Conservation (phyloP, 2,113 vertebrate genomes). For the Pogonocichla stellata region DNA sequence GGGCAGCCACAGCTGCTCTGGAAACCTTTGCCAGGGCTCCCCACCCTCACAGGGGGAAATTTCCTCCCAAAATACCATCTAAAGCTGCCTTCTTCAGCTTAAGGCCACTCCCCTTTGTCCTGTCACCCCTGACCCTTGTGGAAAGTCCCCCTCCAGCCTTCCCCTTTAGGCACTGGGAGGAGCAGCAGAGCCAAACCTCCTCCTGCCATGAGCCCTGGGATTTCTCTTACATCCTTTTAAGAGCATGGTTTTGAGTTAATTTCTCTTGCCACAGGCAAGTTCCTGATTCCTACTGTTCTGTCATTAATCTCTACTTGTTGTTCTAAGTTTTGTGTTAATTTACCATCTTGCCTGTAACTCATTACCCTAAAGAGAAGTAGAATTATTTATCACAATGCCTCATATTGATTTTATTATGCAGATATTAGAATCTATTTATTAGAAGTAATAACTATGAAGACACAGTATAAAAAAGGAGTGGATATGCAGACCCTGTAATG, state of each 20-base stretch:
- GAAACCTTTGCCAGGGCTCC: not conserved
- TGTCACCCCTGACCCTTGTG: not conserved
- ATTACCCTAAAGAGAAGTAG: not conserved
- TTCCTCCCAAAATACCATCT: not conserved
- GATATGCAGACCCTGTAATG: not conserved
- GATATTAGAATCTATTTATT: not conserved
- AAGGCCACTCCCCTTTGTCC: not conserved
- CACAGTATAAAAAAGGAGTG: not conserved
- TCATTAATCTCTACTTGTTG: not conserved
- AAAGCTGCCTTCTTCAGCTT: not conserved
- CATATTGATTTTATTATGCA: not conserved
- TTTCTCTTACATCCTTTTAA: not conserved
- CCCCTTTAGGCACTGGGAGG: not conserved
- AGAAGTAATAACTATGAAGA: not conserved
- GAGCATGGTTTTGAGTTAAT: not conserved
- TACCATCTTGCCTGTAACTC: not conserved
- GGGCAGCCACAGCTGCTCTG: not conserved
- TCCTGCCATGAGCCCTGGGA: not conserved
- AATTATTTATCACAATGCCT: not conserved
- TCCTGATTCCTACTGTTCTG: not conserved
- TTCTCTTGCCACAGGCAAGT: not conserved
- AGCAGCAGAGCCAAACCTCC: not conserved
- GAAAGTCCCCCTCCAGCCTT: not conserved
- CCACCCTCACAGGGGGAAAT: fast-evolving
- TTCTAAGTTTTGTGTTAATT: not conserved